These are phyloP conservation scores for Helogale parvula DNA, from an alignment of 2,113 vertebrate species.

Conservation along the genomic window DNA sequence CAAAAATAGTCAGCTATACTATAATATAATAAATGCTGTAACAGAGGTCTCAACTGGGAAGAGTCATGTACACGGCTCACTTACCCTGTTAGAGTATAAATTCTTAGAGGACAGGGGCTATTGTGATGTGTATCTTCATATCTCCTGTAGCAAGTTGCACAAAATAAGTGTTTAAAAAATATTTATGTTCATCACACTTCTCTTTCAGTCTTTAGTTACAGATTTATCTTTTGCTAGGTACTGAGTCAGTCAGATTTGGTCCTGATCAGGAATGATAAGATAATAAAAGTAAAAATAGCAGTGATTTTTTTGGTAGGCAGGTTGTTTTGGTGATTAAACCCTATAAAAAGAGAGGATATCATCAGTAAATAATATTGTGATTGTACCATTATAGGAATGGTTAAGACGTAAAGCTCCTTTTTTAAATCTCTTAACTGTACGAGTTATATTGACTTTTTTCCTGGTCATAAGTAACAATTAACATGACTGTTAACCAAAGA, in stretches of 20 bases:
- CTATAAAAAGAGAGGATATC: background rate
- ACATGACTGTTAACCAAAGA: background rate
- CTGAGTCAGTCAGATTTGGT: background rate
- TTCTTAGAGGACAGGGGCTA: background rate
- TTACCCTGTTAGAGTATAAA: background rate
- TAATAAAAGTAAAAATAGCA: slow-evolving; percentile 38
- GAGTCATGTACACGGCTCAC: background rate
- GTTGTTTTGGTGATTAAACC: slow-evolving; percentile 38
- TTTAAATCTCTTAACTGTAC: background rate
- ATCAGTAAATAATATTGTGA: background rate
- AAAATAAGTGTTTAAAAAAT: background rate
- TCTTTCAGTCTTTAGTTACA: background rate
- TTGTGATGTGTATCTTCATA: background rate
- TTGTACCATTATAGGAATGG: background rate
- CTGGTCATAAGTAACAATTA: background rate
- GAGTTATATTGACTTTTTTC: background rate
- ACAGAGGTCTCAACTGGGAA: background rate
- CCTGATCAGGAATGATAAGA: background rate
- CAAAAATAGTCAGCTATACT: background rate
- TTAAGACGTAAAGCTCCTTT: background rate
- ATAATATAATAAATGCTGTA: background rate
- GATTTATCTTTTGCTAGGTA: slow-evolving; percentile 9
- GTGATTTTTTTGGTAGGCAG: background rate
- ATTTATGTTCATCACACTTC: slow-evolving; percentile 28
- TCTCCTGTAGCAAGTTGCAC: background rate